These are phyloP conservation scores for Notodonta dromedarius DNA, from an alignment of 2,888 invertebrate genomes.

Conservation along the genomic window DNA sequence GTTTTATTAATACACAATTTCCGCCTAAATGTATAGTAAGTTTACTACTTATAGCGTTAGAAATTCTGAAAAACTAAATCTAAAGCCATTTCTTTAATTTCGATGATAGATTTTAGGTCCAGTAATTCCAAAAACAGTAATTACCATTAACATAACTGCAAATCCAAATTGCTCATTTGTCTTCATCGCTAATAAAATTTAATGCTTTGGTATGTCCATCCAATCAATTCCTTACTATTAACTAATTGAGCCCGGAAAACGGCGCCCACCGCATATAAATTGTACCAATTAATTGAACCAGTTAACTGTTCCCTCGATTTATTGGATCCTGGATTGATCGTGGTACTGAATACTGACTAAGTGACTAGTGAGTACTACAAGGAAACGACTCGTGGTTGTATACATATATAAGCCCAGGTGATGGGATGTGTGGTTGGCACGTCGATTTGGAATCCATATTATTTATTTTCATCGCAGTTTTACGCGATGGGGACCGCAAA, in stretches of 20 bases:
- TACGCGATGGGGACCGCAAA: too few relatives aligned
- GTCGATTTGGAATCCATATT: not conserved
- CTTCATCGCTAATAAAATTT: not conserved
- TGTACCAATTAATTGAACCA: slow-evolving; percentile 12
- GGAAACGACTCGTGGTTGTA: not conserved
- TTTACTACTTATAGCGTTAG: too few relatives aligned
- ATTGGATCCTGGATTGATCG: not conserved
- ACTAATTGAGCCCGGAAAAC: slow-evolving; percentile 4
- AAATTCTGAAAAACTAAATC: too few relatives aligned
- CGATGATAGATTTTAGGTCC: too few relatives aligned
- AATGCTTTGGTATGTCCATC: not conserved
- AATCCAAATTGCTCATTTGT: too few relatives aligned
- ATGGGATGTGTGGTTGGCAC: too few relatives aligned
- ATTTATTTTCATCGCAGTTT: not conserved
- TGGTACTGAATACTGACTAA: not conserved
- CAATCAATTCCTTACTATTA: slow-evolving; percentile 9
- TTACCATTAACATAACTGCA: too few relatives aligned
- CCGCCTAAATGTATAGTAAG: too few relatives aligned
- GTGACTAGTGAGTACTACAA: not conserved
- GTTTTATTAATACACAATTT: too few relatives aligned
- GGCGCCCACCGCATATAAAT: slow-evolving; percentile 8
- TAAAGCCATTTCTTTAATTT: too few relatives aligned
- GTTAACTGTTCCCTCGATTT: slow-evolving; percentile 7
- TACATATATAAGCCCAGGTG: not conserved
- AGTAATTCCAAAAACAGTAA: too few relatives aligned